phyloP scores from a whole-genome alignment of 2,113 vertebrate species.

The Platanista minor region DNA sequence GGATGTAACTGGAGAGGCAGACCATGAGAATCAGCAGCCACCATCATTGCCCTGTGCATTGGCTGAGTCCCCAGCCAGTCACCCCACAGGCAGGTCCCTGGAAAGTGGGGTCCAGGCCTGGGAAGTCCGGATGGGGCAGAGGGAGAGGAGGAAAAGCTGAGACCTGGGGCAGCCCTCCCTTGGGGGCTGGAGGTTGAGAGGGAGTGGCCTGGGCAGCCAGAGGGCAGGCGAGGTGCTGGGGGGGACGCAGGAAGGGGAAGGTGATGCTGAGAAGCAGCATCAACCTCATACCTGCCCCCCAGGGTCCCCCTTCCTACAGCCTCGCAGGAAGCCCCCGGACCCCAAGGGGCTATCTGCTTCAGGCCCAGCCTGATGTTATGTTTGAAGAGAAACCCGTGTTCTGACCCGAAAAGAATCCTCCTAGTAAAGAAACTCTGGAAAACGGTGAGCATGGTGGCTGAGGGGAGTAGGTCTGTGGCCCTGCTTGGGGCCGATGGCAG shows the following conservation, averaged over 20 bases:
- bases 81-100: neutral
- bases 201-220: neutral
- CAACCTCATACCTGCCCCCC: rapidly evolving
- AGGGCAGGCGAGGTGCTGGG: neutral
- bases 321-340: neutral
- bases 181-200: neutral
- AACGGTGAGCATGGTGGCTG: neutral
- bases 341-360: neutral
- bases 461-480: neutral
- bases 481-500: neutral
- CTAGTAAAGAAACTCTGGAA: neutral
- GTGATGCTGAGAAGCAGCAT: neutral
- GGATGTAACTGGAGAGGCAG: too few relatives aligned
- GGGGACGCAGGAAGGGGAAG: neutral
- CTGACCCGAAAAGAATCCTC: neutral
- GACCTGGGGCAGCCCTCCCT: too few relatives aligned
- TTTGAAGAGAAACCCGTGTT: neutral
- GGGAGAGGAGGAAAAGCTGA: neutral
- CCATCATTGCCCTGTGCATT: neutral
- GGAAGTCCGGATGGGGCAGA: neutral
- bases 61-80: neutral
- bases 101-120: neutral
- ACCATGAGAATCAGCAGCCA: neutral
- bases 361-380: neutral
- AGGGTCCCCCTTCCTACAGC: neutral